Evolutionary conservation across 2,888 invertebrate genomes (phyloP).

Genomic region (Lithodes maja): DNA sequence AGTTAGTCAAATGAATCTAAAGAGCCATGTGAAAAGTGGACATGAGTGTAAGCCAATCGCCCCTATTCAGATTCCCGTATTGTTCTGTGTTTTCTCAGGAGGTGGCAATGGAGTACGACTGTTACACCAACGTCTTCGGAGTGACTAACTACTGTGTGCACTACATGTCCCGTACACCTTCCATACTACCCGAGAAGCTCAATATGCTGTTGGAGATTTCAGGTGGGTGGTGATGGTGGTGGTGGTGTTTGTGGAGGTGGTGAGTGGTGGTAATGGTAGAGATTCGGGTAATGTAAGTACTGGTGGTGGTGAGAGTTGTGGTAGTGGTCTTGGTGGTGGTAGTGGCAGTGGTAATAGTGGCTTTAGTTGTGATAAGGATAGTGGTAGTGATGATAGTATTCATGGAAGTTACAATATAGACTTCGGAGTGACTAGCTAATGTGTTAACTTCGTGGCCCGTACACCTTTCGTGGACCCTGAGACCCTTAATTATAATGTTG

Average conservation of each 20-base stretch:
- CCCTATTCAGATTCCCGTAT: no score
- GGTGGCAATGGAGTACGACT: constrained; percentile 44
- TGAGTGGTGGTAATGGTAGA: background rate
- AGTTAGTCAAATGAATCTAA: no score
- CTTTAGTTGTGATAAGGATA: no score
- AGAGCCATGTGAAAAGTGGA: no score
- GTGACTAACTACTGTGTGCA: constrained; percentile 71
- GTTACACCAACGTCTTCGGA: constrained; percentile 26
- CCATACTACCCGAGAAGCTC: constrained; percentile 58
- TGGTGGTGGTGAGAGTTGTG: background rate
- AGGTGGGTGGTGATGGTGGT: constrained; percentile 41
- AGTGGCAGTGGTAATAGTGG: background rate
- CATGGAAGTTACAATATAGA: no score
- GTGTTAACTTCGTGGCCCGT: no score
- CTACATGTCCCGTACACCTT: constrained; percentile 69
- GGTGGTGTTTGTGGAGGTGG: background rate
- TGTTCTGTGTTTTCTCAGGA: background rate
- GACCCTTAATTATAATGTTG: no score
- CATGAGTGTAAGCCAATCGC: no score
- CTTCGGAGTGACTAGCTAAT: no score
- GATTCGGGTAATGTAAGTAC: background rate
- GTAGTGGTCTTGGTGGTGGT: background rate
- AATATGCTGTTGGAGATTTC: constrained; percentile 59
- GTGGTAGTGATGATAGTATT: no score
- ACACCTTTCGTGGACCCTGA: no score